Conservation (phyloP, 2,113 vertebrate genomes). For the Antigone vipio region DNA sequence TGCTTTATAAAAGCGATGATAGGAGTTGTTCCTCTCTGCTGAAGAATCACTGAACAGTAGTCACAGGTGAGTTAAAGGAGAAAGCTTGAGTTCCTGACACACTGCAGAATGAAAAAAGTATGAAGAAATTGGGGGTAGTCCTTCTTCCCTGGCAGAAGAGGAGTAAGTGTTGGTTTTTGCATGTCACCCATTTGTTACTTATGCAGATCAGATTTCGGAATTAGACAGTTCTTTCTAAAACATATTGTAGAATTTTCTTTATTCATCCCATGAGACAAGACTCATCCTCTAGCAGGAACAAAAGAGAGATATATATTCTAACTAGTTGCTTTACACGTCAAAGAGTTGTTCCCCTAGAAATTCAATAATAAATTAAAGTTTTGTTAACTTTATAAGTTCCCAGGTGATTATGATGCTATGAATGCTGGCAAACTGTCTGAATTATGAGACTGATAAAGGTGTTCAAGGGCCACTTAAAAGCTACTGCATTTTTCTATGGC, state of each 20-base stretch:
- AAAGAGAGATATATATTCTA: not conserved
- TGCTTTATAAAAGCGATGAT: not conserved
- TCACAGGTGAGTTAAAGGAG: slow-evolving; percentile 30
- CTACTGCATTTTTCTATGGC: not conserved
- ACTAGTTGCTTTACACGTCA: not conserved
- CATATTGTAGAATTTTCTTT: not conserved
- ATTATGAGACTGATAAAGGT: not conserved
- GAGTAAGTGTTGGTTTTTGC: not conserved
- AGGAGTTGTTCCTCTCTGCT: not conserved
- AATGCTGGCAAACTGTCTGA: not conserved
- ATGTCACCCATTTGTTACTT: not conserved
- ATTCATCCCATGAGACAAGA: not conserved
- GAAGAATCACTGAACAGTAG: slow-evolving; percentile 2
- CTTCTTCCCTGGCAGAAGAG: not conserved
- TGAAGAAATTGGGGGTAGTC: not conserved
- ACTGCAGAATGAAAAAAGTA: not conserved
- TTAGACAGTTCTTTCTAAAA: not conserved
- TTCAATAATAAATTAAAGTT: slow-evolving; percentile 8
- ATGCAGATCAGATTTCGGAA: not conserved
- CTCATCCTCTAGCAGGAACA: not conserved
- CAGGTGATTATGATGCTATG: not conserved
- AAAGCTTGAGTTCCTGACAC: not conserved
- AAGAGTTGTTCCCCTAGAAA: not conserved
- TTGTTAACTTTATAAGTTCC: not conserved
- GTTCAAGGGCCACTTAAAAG: not conserved